Evolutionary conservation across 35 echinoderm and acorn worm genomes (phyloP), one percentile per base, ranked within the genome.

Genomic region (Ophiothrix spiculata): DNA sequence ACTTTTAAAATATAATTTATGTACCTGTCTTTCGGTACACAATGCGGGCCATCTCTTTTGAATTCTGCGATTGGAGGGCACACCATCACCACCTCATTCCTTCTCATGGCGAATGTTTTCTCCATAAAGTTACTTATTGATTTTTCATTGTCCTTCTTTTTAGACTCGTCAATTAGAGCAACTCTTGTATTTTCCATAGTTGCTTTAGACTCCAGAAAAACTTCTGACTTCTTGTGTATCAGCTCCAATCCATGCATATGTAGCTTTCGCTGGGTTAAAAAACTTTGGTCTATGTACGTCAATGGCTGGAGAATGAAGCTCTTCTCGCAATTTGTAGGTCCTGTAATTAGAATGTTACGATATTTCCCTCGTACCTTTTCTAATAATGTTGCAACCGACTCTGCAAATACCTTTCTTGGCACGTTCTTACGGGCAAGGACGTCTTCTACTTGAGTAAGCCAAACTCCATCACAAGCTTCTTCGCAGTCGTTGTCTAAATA

Each of bases 271-370:
- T 33, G 86, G 86, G 56, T 88, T 81, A 35, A 38, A 37, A 31
- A 80, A 88, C 69, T 31, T n/a, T 80, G 25, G 64, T 79, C 80
- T 29, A 88, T 80, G 56, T 33, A 4, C 0, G 29, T 73, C 25
- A 60, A 36, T 13, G 86, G 76, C 25, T 54, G 37, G 1, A 88
- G 28, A 38, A 88, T 69, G 39, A 88, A 88, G 15, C 77, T 88
- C 81, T 88, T 88, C 77, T 49, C 77, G 38, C 76, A 88, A 49
- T 88, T 80, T 35, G 77, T 77, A 60, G 86, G 77, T 2, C 86
- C 86, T 33, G 54, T 88, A 8, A 88, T 80, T 78, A 88, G 46
- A 19, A 60, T 56, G 39, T 80, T 88, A 12, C 86, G 14, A 69
- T 88, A 64, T 49, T 81, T 80, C 19, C 78, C 76, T n/a, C 54